These are phyloP conservation scores for Aptenodytes forsteri DNA, from an alignment of 2,113 vertebrate genomes.

Conservation along the genomic window DNA sequence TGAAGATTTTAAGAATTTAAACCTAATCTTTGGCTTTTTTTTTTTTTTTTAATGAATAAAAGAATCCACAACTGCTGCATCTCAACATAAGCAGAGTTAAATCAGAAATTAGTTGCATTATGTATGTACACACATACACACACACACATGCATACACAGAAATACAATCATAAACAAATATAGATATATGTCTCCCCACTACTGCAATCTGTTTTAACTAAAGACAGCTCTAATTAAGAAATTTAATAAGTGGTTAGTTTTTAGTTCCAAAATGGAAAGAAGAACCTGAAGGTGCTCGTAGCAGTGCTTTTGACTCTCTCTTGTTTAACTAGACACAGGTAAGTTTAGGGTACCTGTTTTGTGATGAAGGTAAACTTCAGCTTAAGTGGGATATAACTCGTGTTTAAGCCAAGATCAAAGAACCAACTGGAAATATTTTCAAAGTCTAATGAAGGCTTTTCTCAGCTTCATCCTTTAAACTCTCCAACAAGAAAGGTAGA, in stretches of 20 bases:
- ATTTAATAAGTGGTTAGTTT: not conserved
- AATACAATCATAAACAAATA: not conserved
- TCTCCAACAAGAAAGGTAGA: not conserved
- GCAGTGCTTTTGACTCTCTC: not conserved
- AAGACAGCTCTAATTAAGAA: not conserved
- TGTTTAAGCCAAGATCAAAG: not conserved
- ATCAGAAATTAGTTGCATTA: not conserved
- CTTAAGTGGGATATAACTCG: not conserved
- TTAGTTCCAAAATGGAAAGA: not conserved
- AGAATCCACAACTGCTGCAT: not conserved
- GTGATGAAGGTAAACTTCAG: not conserved
- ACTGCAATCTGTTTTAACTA: not conserved
- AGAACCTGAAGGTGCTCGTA: not conserved
- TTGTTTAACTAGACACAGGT: not conserved
- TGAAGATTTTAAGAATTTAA: not conserved
- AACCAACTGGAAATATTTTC: not conserved
- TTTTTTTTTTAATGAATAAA: not conserved
- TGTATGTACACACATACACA: not conserved
- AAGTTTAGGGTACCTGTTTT: not conserved
- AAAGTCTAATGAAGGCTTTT: not conserved
- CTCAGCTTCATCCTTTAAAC: not conserved
- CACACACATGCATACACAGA: not conserved
- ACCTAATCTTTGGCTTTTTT: rapidly evolving
- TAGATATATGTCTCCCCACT: not conserved
- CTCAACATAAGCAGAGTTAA: not conserved